Conservation (phyloP, 1,140 invertebrate species). For the Himalopsyche phryganea region DNA sequence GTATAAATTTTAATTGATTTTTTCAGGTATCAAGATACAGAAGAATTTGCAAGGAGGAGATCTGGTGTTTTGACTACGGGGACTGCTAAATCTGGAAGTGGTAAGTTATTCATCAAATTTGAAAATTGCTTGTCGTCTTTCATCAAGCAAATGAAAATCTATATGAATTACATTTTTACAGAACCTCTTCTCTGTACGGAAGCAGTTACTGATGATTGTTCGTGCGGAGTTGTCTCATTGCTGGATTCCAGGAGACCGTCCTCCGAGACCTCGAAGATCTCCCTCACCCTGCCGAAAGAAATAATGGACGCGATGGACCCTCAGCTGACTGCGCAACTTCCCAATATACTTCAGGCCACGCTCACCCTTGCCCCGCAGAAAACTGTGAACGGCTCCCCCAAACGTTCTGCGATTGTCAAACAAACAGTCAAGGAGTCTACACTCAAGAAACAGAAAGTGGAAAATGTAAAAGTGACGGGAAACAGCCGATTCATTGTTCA, state of each 20-base stretch:
- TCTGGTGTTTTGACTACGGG: slow-evolving; percentile 52
- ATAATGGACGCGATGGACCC: slow-evolving; percentile 49
- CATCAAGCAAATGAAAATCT: too few relatives aligned
- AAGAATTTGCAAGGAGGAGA: slow-evolving; percentile 61
- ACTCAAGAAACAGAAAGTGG: slow-evolving; percentile 43
- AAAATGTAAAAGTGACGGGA: slow-evolving; percentile 48
- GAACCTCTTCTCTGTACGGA: slow-evolving; percentile 52
- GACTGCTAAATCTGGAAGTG: slow-evolving; percentile 59
- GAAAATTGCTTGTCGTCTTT: too few relatives aligned
- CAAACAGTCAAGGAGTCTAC: slow-evolving; percentile 45
- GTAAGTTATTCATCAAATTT: slow-evolving; percentile 41
- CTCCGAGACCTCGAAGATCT: slow-evolving; percentile 50
- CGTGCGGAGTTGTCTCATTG: slow-evolving; percentile 44
- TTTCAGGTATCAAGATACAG: slow-evolving; percentile 62
- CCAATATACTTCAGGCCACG: slow-evolving; percentile 48
- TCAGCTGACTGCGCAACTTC: slow-evolving; percentile 32
- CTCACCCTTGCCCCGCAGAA: slow-evolving; percentile 48
- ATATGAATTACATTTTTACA: slow-evolving; percentile 38
- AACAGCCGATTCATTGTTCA: slow-evolving; percentile 51
- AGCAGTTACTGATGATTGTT: slow-evolving; percentile 44
- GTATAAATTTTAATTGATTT: too few relatives aligned
- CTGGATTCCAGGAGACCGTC: slow-evolving; percentile 50
- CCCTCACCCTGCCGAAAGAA: slow-evolving; percentile 44
- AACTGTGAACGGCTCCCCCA: slow-evolving; percentile 36
- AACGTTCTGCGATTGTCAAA: slow-evolving; percentile 44